phyloP scores from a whole-genome alignment of 1,140 invertebrate species.

The Sycophila sp. region DNA sequence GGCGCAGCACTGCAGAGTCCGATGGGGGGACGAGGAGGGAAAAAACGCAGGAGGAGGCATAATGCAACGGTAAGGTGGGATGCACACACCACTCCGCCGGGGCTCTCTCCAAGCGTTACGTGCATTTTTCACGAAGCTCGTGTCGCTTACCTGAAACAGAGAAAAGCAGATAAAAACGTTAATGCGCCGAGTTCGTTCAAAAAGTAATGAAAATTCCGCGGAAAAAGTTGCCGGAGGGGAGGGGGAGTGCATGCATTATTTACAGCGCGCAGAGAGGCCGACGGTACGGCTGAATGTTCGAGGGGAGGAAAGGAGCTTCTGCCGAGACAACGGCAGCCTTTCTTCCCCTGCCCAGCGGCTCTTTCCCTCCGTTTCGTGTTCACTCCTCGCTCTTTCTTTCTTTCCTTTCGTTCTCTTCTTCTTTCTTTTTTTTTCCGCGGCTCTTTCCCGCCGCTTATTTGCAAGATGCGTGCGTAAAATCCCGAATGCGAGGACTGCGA shows the following conservation, averaged over 20 bases:
- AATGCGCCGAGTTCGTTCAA: constrained; percentile 12
- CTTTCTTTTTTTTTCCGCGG: not conserved
- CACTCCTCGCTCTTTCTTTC: not conserved
- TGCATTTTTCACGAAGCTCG: constrained; percentile 20
- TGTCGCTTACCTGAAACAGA: constrained; percentile 31
- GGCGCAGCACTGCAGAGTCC: too few species aligned
- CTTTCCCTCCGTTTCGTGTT: not conserved
- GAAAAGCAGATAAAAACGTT: constrained; percentile 1
- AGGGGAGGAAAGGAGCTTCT: not conserved
- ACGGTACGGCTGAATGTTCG: too few species aligned
- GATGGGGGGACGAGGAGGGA: not conserved
- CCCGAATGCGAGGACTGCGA: not conserved
- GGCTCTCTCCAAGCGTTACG: not conserved
- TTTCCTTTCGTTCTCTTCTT: not conserved
- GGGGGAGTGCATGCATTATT: constrained; percentile 23
- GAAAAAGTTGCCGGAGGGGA: not conserved
- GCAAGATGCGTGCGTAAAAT: constrained; percentile 10
- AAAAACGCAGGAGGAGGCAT: not conserved
- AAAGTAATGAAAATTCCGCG: constrained; percentile 24
- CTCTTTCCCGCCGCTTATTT: not conserved
- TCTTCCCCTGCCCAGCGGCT: too few species aligned
- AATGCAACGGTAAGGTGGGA: too few species aligned
- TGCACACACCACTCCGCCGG: too few species aligned
- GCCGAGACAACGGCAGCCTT: constrained; percentile 6
- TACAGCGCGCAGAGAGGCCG: too few species aligned